Evolutionary conservation across 2,888 invertebrate species (phyloP), one percentile per base, ranked within the genome.

Genomic region (Monoplex corrugatus): DNA sequence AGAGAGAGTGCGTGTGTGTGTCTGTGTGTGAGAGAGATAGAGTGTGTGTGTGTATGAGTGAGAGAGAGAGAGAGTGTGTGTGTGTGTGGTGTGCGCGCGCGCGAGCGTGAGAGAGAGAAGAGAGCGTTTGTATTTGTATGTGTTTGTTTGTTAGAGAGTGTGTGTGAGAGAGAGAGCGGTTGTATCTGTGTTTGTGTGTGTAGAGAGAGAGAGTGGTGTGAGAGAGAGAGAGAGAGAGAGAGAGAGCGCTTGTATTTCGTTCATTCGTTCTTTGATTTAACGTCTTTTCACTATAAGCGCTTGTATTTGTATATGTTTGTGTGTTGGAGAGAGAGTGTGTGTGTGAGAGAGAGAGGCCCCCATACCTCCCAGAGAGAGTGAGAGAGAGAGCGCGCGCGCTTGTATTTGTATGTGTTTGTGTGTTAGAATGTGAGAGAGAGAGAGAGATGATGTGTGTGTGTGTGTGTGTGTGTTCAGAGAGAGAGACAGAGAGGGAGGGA

Each of bases 1-100:
- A 19, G 50, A 82, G 75, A 68, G 32, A 75, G 16, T 50, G 19
- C 13, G 40, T 80, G 87, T 78, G 44, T 78, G 87, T 87, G 75
- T 78, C 50, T 78, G 75, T 78, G 80, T 87, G 75, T 87, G 85
- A 45, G 40, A 32, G 57, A 85, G 78, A 75, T 44, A 88, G 44
- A 32, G 72, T 83, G 68, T 35, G 75, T 43, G 75, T 8, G 84
- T 44, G 43, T n/a, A 75, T 72, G 84, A 44, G 43, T 40, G 75
- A 44, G 72, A 35, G 72, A 72, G 45, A 84, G 72, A 72, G 72
- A 84, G 63, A 72, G 68, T 44, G 35, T 35, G 57, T n/a, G 40
- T 35, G 75, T 44, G 72, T 2, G n/a, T 40, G 44, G n/a, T 10
- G 13, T 45, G 16, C 8, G 32, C 0, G 23, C n/a, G 63, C 44